Percentiles rank a stretch among this genome's conserved stretches.
These are phyloP conservation scores for Myathropa florea DNA, from an alignment of 2,888 invertebrate species.

Conservation along the genomic window DNA sequence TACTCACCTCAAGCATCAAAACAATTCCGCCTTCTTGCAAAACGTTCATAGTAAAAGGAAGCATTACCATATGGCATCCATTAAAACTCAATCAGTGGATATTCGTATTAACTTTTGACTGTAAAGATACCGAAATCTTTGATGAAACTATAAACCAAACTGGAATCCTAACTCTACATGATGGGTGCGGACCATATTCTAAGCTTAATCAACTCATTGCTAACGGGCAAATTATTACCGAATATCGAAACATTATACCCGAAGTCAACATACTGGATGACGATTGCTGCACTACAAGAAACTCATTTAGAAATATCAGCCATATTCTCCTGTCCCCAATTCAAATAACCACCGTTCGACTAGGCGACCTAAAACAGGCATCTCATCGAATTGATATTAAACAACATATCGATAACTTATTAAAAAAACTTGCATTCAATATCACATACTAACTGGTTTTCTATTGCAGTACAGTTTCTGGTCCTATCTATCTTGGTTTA, in stretches of 20 bases:
- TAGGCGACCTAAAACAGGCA: no score
- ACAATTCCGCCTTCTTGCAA: not conserved
- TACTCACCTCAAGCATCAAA: no score
- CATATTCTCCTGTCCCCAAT: not conserved
- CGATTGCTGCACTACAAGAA: conserved; percentile 7
- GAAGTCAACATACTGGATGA: no score
- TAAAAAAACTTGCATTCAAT: not conserved
- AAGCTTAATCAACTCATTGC: conserved; percentile 8
- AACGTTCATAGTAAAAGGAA: no score
- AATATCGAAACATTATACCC: conserved; percentile 2
- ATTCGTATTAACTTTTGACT: conserved; percentile 15
- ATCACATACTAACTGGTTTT: not conserved
- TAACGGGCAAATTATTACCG: not conserved
- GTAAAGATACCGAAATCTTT: conserved; percentile 8
- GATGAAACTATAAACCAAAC: conserved; percentile 6
- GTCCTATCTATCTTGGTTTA: not conserved
- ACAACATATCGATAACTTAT: not conserved
- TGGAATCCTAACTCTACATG: conserved; percentile 5
- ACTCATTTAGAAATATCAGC: not conserved
- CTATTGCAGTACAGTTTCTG: not conserved
- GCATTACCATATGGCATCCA: conserved; percentile 3
- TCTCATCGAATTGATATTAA: no score
- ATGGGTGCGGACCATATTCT: no score
- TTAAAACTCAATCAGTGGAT: conserved; percentile 21
- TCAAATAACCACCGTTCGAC: not conserved